Base-by-base conservation (phyloP, 2,888 invertebrate species). In the Hoplodrina ambigua region DNA sequence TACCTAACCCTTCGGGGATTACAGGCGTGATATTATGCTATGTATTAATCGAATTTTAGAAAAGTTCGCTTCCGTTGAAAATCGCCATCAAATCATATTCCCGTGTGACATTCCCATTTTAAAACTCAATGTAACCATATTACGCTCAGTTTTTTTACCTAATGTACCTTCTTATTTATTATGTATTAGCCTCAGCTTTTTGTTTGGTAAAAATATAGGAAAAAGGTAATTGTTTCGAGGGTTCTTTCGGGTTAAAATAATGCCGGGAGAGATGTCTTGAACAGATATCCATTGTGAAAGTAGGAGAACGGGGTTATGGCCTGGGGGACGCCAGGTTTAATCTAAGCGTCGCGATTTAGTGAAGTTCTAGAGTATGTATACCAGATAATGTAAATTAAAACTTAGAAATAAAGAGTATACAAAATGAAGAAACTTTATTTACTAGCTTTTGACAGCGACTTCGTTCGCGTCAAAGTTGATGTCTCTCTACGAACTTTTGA, bases 221-320 rank as follows among this genome's bases (percentile, higher is more conserved):
- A 44, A 58, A 59, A 19, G 33, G 41, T 57, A 64, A 64, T 61
- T 62, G 30, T 66, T 65, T 41, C 30, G 66, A 44, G 58, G 61
- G 62, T 33, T 37, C n/a, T 56, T 37, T 61, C 62, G 11, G 69
- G 20, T 63, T 75, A 66, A 69, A 69, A 69, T 55, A 69, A 65
- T 69, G 69, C 65, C 69, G 20, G 55, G 15, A 62, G 75, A 60
- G 57, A 57, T 70, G 76, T 80, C 78, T 46, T n/a, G 17, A 69
- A 56, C 78, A 75, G 78, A 78, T 30, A 46, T 54, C 55, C 59
- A 57, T 63, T 75, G 59, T 80, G 49, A 30, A 55, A 19, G 53
- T 25, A 53, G 59, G 46, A 50, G 66, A 54, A 53, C 13, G 33
- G 37, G 65, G 33, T 50, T 37, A 20, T 1, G 30, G 56, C 37